Conservation (phyloP, 2,113 vertebrate species). For the Malurus elegans region DNA sequence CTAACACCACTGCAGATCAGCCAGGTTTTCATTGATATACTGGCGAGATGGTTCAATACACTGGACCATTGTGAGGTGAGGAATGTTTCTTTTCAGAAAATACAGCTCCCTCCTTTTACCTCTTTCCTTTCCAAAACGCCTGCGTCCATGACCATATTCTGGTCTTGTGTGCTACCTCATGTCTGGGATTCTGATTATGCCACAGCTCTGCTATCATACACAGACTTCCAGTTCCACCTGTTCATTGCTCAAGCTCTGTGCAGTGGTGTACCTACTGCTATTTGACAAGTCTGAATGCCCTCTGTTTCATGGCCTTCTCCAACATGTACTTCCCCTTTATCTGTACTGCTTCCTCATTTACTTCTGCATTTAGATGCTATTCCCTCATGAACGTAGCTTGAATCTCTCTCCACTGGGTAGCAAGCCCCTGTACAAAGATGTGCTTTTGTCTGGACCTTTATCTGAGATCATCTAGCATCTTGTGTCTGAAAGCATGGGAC, state of each 20-base stretch:
- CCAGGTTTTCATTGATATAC: background rate
- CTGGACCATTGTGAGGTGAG: fast-evolving
- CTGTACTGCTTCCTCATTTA: background rate
- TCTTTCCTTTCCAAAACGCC: background rate
- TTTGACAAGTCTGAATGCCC: background rate
- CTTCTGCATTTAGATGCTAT: background rate
- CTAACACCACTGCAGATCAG: background rate
- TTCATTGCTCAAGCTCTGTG: background rate
- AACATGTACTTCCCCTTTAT: background rate
- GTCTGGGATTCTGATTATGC: background rate
- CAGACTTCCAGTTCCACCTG: background rate
- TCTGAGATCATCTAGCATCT: background rate
- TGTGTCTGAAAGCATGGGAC: background rate
- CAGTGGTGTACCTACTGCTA: background rate
- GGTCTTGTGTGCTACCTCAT: background rate
- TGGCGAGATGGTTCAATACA: background rate
- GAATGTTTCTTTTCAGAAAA: background rate
- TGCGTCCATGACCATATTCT: background rate
- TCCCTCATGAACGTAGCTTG: background rate
- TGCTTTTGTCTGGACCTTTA: background rate
- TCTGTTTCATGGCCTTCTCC: background rate
- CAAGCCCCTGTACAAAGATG: background rate
- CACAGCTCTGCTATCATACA: background rate
- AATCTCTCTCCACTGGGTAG: background rate
- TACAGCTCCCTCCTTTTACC: background rate